Evolutionary conservation across 2,888 invertebrate species (phyloP).

Genomic region (Morpho achilles): DNA sequence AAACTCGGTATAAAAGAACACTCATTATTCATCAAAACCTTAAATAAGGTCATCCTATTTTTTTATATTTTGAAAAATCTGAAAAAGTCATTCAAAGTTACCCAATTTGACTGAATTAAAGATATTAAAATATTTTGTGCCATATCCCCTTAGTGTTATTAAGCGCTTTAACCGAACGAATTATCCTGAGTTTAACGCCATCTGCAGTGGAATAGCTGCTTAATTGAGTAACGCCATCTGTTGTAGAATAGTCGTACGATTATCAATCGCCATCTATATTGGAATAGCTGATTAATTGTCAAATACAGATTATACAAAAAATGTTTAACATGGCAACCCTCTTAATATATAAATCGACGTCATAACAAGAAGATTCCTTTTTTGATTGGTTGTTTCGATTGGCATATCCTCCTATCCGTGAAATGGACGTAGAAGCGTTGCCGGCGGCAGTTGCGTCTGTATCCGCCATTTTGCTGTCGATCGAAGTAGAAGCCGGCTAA

Average conservation of each 20-base stretch:
- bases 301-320: neutral
- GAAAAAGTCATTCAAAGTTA: too few species aligned
- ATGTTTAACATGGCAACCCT: slow-evolving; percentile 48
- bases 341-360: slow-evolving; percentile 52
- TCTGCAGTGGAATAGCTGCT: slow-evolving; percentile 12
- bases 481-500: slow-evolving; percentile 28
- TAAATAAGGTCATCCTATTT: too few species aligned
- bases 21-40: too few species aligned
- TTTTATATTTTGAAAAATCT: too few species aligned
- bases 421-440: slow-evolving; percentile 31
- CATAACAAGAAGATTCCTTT: slow-evolving; percentile 49
- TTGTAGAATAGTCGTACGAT: slow-evolving; percentile 1
- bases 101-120: too few species aligned
- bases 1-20: too few species aligned
- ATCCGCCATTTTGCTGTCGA: slow-evolving; percentile 62
- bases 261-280: slow-evolving; percentile 13
- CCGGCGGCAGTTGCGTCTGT: slow-evolving; percentile 29
- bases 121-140: too few species aligned
- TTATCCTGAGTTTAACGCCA: slow-evolving; percentile 3
- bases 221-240: slow-evolving; percentile 14
- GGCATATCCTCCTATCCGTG: slow-evolving; percentile 25
- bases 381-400: slow-evolving; percentile 60
- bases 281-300: slow-evolving; percentile 3
- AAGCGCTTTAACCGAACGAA: slow-evolving; percentile 25
- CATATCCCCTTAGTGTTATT: slow-evolving; percentile 25